Conservation (phyloP, 2,113 vertebrate species). For the Aptenodytes forsteri region DNA sequence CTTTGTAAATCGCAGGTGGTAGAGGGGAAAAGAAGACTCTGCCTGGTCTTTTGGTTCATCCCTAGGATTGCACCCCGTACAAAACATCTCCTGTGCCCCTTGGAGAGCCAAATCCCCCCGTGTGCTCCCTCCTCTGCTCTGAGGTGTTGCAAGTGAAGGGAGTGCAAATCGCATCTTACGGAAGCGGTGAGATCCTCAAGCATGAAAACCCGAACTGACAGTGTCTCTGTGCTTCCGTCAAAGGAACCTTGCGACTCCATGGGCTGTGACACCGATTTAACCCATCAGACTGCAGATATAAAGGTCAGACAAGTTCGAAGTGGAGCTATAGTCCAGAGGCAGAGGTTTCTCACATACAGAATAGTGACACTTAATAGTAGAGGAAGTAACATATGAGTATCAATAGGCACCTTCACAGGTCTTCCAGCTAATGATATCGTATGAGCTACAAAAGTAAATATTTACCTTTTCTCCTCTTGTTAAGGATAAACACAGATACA, state of each 20-base stretch:
- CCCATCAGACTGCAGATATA: not conserved
- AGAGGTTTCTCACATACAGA: not conserved
- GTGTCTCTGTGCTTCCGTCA: not conserved
- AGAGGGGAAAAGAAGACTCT: not conserved
- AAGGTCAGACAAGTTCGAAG: not conserved
- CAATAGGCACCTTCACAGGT: not conserved
- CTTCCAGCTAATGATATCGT: not conserved
- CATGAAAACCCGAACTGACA: not conserved
- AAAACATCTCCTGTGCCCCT: not conserved
- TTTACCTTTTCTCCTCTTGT: slow-evolving; percentile 6
- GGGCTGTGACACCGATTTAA: not conserved
- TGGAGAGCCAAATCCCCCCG: not conserved
- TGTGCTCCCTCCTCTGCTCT: not conserved
- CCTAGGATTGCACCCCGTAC: fast-evolving
- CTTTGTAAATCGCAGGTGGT: not conserved
- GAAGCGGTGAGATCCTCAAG: not conserved
- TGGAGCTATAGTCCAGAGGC: not conserved
- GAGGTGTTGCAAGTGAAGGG: not conserved
- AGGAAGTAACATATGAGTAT: slow-evolving; percentile 33
- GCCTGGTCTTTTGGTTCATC: not conserved
- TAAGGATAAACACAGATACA: not conserved
- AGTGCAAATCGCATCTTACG: not conserved
- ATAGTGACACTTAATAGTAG: not conserved
- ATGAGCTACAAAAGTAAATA: not conserved
- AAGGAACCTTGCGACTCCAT: not conserved